Base-by-base conservation (phyloP, 2,113 vertebrate species). In the Etia nguti region DNA sequence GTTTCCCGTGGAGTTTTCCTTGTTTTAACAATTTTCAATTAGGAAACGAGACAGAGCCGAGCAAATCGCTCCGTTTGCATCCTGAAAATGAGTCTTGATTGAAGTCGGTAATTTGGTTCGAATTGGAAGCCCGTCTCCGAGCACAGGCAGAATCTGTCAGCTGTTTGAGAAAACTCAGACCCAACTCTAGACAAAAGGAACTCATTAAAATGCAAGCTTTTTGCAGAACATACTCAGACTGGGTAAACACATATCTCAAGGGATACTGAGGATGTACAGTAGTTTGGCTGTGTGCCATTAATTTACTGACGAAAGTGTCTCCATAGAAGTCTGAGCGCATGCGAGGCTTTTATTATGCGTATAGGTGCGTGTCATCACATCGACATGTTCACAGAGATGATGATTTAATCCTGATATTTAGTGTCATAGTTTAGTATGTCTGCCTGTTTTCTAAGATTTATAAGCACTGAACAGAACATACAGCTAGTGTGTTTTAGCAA, bases 11-110 rank as follows among this genome's bases (percentile, higher is more conserved):
- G 70, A 80, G 43, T 83, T 86, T 81, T 82, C 57, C 84, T 88
- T 82, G 80, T 92, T 91, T 84, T 43, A 80, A 57, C 86, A 3
- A 93, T 90, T 89, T 91, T 81, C 80, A 89, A 85, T 90, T 84
- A 84, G 34, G 50, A 56, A 80, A 85, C 36, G 46, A 50, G 29
- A n/a, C 55, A 20, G 57, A 65, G 29, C 18, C 18, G 55, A 75
- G 22, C 68, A 85, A 89, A 85, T 87, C 26, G 46, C 68, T 4
- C 22, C 6, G 79, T 88, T 77, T 46, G 36, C 68, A 84, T 82
- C 62, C 31, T 31, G 55, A 52, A 85, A 82, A 86, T 65, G 55
- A 90, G 86, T 38, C 82, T 56, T 82, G 83, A 93, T 68, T 85
- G 75, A 93, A 88, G 88, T 46, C 3, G 43, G 52, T 56, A 43